Conservation (phyloP, 64 coral and sea anemone genomes). For the Dendronephthya gigantea region DNA sequence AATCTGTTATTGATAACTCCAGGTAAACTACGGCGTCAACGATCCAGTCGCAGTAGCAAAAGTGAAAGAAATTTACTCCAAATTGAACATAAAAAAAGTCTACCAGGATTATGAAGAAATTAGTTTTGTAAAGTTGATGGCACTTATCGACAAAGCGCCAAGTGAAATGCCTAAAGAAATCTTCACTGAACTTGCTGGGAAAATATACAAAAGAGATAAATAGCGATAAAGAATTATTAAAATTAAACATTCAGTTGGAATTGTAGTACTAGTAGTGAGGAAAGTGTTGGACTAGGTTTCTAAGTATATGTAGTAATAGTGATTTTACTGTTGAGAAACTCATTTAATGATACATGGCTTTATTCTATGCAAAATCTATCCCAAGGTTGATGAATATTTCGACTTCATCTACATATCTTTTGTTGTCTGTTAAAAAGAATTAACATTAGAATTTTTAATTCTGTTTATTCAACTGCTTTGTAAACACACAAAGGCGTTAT, state of each 20-base stretch:
- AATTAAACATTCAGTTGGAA: too few relatives aligned
- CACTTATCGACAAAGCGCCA: slow-evolving; percentile 61
- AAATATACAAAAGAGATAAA: slow-evolving; percentile 90
- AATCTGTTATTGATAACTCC: neutral
- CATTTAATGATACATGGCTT: too few relatives aligned
- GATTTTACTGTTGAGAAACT: too few relatives aligned
- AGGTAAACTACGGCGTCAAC: slow-evolving; percentile 76
- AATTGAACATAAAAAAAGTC: slow-evolving; percentile 38
- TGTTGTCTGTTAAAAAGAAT: neutral
- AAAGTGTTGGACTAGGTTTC: too few relatives aligned
- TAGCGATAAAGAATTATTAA: neutral
- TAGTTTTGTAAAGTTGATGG: slow-evolving; percentile 56
- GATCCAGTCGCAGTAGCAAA: slow-evolving; percentile 30
- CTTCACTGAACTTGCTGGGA: slow-evolving; percentile 75
- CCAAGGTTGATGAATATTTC: neutral
- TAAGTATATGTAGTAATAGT: too few relatives aligned
- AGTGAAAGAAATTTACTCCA: slow-evolving; percentile 59
- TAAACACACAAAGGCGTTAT: neutral
- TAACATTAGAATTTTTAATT: neutral
- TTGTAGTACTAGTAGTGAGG: too few relatives aligned
- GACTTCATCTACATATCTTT: neutral
- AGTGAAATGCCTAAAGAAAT: slow-evolving; percentile 47
- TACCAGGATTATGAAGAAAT: slow-evolving; percentile 56
- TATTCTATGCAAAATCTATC: too few relatives aligned
- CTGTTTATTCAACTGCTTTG: neutral